Base-by-base conservation (phyloP, 2,113 vertebrate genomes). In the Corydoras maculifer region DNA sequence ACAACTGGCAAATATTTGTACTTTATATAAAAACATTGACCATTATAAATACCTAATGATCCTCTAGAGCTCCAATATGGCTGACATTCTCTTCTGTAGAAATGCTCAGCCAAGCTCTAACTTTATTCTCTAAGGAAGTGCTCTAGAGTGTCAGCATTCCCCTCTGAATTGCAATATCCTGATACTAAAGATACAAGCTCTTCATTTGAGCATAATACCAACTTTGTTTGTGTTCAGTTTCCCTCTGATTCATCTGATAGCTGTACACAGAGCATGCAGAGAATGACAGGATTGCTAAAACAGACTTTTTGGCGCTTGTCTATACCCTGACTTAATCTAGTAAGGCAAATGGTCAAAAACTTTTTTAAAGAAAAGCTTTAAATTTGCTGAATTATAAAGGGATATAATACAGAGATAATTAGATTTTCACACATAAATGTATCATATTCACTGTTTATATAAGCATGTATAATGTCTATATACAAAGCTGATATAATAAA, bases 251-350 rank as follows among this genome's bases (percentile, higher is more conserved):
- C 11, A 72, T 70, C 73, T 67, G 73, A 73, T 80, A 80, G 75
- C 61, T 11, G 15, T 50, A 50, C 31, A 69, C 12, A 69, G 75
- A 77, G 49, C 65, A 63, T 72, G 70, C 75, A 62, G 70, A 73
- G 69, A 73, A 72, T 59, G 18, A 69, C 35, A 51, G 13, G 65
- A 53, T 70, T 69, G 51, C 59, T 9, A 10, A 58, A 54, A 68
- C 65, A 80, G 75, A 80, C 75, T 80, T 63, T 62, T 62, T 74
- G 75, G 62, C 65, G 65, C 75, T 69, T 60, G 49, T 30, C 50
- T 32, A 50, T 5, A 43, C 48, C 32, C 50, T 12, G 51, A 4
- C 9, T 53, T 12, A 53, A 14, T 53, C 51, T 53, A 53, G 51
- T 12, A 53, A 43, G 35, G 35, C 35, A 43, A 43, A 43, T 43